Base-by-base conservation (phyloP, 2,888 invertebrate genomes). In the Tipula unca region DNA sequence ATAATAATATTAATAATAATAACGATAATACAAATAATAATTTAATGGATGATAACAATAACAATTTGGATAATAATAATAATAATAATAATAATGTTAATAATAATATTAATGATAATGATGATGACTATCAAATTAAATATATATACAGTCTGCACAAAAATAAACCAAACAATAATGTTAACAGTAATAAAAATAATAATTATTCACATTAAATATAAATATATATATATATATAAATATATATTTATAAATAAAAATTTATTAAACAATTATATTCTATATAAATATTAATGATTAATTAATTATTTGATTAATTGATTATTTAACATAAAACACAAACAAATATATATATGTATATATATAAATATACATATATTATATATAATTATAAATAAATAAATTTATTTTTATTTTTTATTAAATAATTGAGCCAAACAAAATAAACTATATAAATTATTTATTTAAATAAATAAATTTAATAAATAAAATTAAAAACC, bases 91-190 rank as follows among this genome's bases (percentile, higher is more conserved):
- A 86, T 85, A 86, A 86, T 85, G 84, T 29, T 84, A 87, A 86
- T 14, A 86, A 87, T 86, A 85, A 86, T 85, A 85, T 86, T 86
- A 85, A 86, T 54, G 87, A 86, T 36, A 87, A 88, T 86, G 88
- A 88, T 85, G 88, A 88, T 32, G 89, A 88, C 86, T 88, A 89
- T 86, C 89, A 89, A 84, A 87, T 90, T 87, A 89, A 89, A 86
- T 88, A 90, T 87, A 87, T 90, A 85, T 90, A 90, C 87, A 89
- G 89, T 87, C 88, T 89, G 88, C 89, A 89, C 87, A 90, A 89
- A 86, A 89, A 89, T 86, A 88, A 69, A 69, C 69, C 69, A 25
- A 69, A 69, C 69, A 69, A 32, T 17, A 83, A 83, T 32, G 25
- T n/a, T 29, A 69, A 69, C 69, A 83, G 35, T 83, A 83, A 83